These are phyloP conservation scores for Bubalus kerabau DNA, from an alignment of 2,113 vertebrate species.

Conservation along the genomic window DNA sequence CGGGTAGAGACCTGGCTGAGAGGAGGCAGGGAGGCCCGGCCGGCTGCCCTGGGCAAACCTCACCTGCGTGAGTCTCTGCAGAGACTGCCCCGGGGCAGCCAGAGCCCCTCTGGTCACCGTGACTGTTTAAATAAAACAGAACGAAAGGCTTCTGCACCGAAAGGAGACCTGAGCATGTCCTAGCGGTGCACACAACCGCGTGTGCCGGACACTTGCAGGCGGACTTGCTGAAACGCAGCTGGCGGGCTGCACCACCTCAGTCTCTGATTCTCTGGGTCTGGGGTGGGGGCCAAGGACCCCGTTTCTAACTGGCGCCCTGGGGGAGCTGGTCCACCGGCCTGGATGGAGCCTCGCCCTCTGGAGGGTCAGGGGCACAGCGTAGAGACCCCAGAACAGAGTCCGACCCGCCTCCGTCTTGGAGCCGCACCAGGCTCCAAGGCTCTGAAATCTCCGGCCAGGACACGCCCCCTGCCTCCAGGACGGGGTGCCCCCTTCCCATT, in stretches of 20 bases:
- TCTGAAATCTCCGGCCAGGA: not conserved
- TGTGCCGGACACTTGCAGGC: no score
- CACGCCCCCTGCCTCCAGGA: rapidly evolving
- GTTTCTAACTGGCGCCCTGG: rapidly evolving
- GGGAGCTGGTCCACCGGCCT: not conserved
- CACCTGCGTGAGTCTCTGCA: rapidly evolving
- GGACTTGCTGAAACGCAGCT: not conserved
- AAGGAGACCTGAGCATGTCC: no score
- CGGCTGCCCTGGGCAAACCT: not conserved
- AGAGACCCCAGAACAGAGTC: not conserved
- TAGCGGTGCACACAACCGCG: rapidly evolving
- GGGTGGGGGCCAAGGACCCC: no score
- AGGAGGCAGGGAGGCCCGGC: rapidly evolving
- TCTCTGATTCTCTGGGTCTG: not conserved
- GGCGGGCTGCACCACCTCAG: rapidly evolving
- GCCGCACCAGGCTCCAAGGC: no score
- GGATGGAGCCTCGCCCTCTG: no score
- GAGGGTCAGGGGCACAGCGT: rapidly evolving
- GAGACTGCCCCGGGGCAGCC: rapidly evolving
- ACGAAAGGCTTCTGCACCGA: no score
- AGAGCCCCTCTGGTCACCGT: no score
- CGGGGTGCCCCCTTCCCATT: no score
- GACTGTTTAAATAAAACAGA: not conserved
- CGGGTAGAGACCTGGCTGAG: not conserved
- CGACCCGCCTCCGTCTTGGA: rapidly evolving